Evolutionary conservation across 1,140 invertebrate genomes (phyloP).

Genomic region (Sinella curviseta): DNA sequence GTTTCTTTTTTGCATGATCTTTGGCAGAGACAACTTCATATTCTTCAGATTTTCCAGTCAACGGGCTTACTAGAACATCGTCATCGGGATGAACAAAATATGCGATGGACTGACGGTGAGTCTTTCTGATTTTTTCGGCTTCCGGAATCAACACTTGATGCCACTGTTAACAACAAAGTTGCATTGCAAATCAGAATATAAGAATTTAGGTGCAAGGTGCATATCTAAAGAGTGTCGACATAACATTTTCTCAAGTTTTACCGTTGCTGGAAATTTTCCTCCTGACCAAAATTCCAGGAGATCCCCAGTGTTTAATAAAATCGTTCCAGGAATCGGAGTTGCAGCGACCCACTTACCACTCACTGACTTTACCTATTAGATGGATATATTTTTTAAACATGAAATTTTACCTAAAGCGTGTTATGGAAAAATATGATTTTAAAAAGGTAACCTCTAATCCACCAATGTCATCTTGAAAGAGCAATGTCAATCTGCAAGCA

Average conservation of each 20-base stretch:
- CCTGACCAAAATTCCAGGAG: slow-evolving; percentile 74
- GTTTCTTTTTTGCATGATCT: slow-evolving; percentile 32
- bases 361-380: slow-evolving; percentile 32
- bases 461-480: slow-evolving; percentile 57
- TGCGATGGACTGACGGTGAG: slow-evolving; percentile 69
- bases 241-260: slow-evolving; percentile 54
- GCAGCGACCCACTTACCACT: slow-evolving; percentile 42
- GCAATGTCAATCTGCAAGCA: slow-evolving; percentile 56
- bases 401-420: too few species aligned
- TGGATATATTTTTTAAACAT: too few species aligned
- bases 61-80: slow-evolving; percentile 56
- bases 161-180: slow-evolving; percentile 59
- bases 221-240: background rate
- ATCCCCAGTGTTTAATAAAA: slow-evolving; percentile 77
- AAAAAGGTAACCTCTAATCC: slow-evolving; percentile 54
- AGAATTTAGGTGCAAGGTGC: slow-evolving; percentile 14
- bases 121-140: slow-evolving; percentile 61
- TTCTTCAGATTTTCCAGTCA: background rate
- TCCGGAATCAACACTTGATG: slow-evolving; percentile 73
- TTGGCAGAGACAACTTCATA: slow-evolving; percentile 32
- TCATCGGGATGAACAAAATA: slow-evolving; percentile 76
- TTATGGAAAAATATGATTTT: too few species aligned
- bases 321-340: slow-evolving; percentile 62
- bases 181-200: slow-evolving; percentile 10
- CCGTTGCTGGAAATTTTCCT: slow-evolving; percentile 68